phyloP scores from a whole-genome alignment of 2,113 vertebrate species.

The Cynocephalus volans region DNA sequence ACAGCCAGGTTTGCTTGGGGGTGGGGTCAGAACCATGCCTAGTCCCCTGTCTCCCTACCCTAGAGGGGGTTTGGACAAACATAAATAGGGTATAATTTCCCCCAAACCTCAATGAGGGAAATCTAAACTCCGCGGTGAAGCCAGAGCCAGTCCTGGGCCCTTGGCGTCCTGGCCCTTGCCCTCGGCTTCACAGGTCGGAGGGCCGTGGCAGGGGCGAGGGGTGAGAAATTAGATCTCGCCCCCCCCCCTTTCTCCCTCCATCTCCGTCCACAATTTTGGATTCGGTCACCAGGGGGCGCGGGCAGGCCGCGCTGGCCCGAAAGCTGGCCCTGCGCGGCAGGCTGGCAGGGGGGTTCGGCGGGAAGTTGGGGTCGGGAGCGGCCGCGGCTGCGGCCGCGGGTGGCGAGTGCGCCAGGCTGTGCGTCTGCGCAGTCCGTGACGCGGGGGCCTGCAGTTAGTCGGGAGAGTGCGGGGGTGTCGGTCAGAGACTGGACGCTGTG shows the following conservation, averaged over 20 bases:
- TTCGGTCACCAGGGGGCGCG: slow-evolving; percentile 57
- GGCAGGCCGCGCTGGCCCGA: not conserved
- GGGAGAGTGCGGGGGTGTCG: not conserved
- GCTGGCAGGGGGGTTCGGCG: not conserved
- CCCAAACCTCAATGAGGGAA: not conserved
- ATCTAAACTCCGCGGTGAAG: not conserved
- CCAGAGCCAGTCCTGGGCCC: not conserved
- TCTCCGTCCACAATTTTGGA: not conserved
- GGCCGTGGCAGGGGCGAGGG: no score
- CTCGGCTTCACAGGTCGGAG: not conserved
- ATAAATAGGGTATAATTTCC: not conserved
- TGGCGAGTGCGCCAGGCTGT: slow-evolving; percentile 30
- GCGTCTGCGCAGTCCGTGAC: not conserved
- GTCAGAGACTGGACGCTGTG: not conserved
- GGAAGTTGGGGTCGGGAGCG: not conserved
- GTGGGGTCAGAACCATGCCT: not conserved
- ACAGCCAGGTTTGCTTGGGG: not conserved
- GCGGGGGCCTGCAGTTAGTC: accelerated
- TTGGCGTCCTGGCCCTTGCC: not conserved
- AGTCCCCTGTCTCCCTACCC: not conserved
- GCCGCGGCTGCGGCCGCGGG: not conserved
- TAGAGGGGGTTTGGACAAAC: not conserved
- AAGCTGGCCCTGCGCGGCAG: not conserved
- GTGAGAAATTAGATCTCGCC: not conserved
- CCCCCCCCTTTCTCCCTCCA: accelerated